Conservation (phyloP, 1,140 invertebrate genomes). For the Teleogryllus occipitalis region DNA sequence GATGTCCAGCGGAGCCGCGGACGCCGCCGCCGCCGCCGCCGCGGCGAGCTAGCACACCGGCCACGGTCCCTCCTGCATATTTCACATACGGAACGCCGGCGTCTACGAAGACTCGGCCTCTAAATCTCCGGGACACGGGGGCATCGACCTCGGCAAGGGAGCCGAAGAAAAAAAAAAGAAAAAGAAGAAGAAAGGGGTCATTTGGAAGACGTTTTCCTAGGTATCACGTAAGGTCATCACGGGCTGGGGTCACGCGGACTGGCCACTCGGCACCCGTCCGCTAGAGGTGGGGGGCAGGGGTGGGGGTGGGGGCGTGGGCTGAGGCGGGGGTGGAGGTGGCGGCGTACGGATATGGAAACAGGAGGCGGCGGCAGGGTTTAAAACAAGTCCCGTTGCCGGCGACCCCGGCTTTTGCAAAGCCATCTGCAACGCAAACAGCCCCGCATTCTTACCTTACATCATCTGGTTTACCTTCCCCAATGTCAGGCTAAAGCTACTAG, state of each 20-base stretch:
- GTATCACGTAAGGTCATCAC: not conserved
- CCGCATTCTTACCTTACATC: not conserved
- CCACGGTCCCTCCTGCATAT: not conserved
- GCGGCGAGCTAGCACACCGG: too few species aligned
- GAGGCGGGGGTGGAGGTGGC: too few species aligned
- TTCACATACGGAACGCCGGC: not conserved
- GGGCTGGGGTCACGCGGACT: not conserved
- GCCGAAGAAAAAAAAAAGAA: not conserved
- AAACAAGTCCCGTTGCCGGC: not conserved
- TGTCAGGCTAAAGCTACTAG: not conserved
- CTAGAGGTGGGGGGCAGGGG: not conserved
- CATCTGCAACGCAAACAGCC: not conserved
- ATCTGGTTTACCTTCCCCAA: not conserved
- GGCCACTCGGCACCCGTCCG: not conserved
- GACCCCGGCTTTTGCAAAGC: not conserved
- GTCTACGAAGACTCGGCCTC: not conserved
- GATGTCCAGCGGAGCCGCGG: too few species aligned
- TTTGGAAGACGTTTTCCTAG: conserved; percentile 1
- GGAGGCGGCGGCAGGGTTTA: not conserved
- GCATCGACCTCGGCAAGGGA: not conserved
- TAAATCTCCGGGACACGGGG: not conserved
- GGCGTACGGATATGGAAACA: not conserved
- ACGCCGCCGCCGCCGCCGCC: too few species aligned
- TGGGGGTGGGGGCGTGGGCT: too few species aligned
- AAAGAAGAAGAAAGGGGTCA: not conserved